Evolutionary conservation across 2,888 invertebrate species (phyloP).

Genomic region (Adelognathus sp.): DNA sequence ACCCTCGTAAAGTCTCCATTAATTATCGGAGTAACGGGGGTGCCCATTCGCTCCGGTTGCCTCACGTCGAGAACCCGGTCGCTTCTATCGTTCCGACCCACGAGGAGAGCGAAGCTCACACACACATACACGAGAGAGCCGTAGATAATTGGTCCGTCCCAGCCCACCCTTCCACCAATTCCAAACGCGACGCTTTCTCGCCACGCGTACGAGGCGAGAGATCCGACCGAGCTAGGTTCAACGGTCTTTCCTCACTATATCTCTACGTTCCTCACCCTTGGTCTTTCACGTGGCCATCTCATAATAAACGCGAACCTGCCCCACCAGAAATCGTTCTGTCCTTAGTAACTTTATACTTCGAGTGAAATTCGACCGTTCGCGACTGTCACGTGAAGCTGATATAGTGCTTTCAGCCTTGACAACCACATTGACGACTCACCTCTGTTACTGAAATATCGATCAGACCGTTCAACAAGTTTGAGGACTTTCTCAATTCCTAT

Average conservation of each 20-base stretch:
- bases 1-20: slow-evolving; percentile 58
- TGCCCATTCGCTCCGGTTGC: slow-evolving; percentile 28
- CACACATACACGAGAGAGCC: no score
- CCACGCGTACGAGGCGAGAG: neutral
- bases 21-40: slow-evolving; percentile 43
- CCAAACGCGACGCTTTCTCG: neutral
- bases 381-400: neutral
- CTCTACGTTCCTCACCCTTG: neutral
- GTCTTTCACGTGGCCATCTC: slow-evolving; percentile 5
- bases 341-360: neutral
- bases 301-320: slow-evolving; percentile 3
- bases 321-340: slow-evolving; percentile 2
- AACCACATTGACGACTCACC: no score
- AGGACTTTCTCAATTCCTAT: no score
- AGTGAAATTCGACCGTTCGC: neutral
- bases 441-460: no score
- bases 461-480: no score
- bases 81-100: neutral
- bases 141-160: slow-evolving; percentile 40
- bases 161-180: slow-evolving; percentile 36
- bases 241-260: neutral
- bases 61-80: neutral
- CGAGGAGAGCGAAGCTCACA: neutral
- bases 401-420: no score
- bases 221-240: slow-evolving; percentile 3